Conservation (phyloP, 2,113 vertebrate species). For the Scomber japonicus region DNA sequence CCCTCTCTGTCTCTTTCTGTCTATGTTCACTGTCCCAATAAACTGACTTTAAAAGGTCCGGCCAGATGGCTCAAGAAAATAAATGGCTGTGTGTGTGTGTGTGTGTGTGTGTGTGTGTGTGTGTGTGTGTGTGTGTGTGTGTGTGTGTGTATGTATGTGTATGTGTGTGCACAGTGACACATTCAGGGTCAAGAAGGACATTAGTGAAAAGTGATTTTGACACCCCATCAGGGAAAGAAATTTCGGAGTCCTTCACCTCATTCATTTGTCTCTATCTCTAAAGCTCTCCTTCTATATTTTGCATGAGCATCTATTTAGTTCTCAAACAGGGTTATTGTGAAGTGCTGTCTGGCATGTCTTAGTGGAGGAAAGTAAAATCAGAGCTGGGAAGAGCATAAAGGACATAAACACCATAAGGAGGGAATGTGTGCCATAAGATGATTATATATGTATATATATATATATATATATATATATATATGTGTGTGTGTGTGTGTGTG, state of each 20-base stretch:
- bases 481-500: too few species aligned
- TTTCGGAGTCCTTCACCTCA: slow-evolving; percentile 64
- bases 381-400: not conserved
- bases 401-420: slow-evolving; percentile 25
- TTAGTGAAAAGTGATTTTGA: slow-evolving; percentile 74
- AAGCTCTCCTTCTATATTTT: slow-evolving; percentile 53
- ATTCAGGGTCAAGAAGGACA: slow-evolving; percentile 71
- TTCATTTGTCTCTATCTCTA: slow-evolving; percentile 65
- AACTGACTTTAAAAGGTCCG: slow-evolving; percentile 67
- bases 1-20: slow-evolving; percentile 27
- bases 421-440: not conserved
- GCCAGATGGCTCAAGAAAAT: slow-evolving; percentile 69
- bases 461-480: not conserved
- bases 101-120: slow-evolving; percentile 20
- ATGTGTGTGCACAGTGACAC: slow-evolving; percentile 32
- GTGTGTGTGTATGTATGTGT: slow-evolving; percentile 25
- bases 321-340: slow-evolving; percentile 59
- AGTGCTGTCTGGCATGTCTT: slow-evolving; percentile 39
- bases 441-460: not conserved
- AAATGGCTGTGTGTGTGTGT: slow-evolving; percentile 29
- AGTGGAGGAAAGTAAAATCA: slow-evolving; percentile 41
- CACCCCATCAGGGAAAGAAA: slow-evolving; percentile 56
- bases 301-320: slow-evolving; percentile 59
- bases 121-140: slow-evolving; percentile 1
- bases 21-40: slow-evolving; percentile 49